Evolutionary conservation across 2,797 vertebrate genomes (phyloP), one percentile per base, ranked within the genome.

Genomic region (Pristis pectinata): DNA sequence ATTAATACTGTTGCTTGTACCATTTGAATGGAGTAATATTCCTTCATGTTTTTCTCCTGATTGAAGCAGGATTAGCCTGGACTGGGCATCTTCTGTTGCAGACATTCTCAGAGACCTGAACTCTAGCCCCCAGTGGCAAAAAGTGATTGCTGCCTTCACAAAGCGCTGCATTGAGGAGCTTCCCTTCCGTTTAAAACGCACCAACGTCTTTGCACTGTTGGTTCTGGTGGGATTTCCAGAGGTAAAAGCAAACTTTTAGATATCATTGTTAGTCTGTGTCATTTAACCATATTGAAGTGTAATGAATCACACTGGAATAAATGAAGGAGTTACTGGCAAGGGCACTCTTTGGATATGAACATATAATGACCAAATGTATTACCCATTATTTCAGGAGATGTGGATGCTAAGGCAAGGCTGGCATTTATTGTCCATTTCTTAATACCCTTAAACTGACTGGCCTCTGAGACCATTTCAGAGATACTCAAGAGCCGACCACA

Each of bases 141-240:
- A 95, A 0, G 98, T 99, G 94, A 98, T 99, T 0, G 97, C 98
- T 3, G 96, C 98, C 93, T 99, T 99, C 97, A 99, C 98, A 1
- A 98, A 99, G 96, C 98, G 98, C 94, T 99, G 99, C 95, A 95
- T 99, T 19, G 98, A 98, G 95, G 98, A 99, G 96, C 97, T 99
- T 95, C 99, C 99, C 0, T 97, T 98, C 95, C 98, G 98, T 92
- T 97, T 99, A 22, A 98, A 98, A 95, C 98, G 98, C 96, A 99
- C 98, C 96, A 99, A 99, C 96, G 98, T 99, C 96, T 99, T 99
- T 96, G 98, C 99, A 15, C 96, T 99, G 94, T 95, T 99, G 95
- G 99, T 99, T 95, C 97, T 99, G 53, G 99, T 99, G 94, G 98
- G 98, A 95, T 99, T 99, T 95, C 99, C 99, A 30, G 98, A 99